Base-by-base conservation (phyloP, 2,113 vertebrate species). In the Vulpes ferrilata region DNA sequence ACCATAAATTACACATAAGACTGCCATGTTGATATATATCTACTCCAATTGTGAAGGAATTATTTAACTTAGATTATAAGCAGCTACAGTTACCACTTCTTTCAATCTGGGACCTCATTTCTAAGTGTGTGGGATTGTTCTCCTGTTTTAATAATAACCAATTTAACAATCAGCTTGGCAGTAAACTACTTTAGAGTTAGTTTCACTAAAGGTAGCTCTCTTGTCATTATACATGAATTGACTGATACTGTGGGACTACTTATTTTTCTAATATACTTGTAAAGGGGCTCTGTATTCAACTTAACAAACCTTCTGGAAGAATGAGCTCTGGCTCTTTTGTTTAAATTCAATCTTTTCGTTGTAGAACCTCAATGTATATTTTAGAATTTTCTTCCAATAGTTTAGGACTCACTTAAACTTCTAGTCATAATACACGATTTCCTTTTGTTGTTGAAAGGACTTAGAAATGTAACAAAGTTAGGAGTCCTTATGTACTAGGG, bases 41-140 rank as follows among this genome's bases (percentile, higher is more conserved):
- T 59, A 51, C 62, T 74, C 55, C 59, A 71, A 60, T 93, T 96
- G 85, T 60, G 64, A 88, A 90, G 64, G 71, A 43, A 97, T 8
- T 51, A 80, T 86, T 76, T 81, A 94, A 48, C 86, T 79, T 94
- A 35, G 12, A 93, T 84, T 94, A 93, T 78, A 30, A 93, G 38
- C 7, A 90, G 35, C 27, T 93, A 4, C 27, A 94, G 91, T 88
- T 60, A 43, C 48, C 3, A 57, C 11, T 64, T 51, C 59, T 35
- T 90, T 25, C 57, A 53, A 7, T 69, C 83, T 79, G 35, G 35
- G 19, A 88, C 35, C 11, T 83, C 27, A 32, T 86, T 76, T 95
- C n/a, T 7, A 95, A 55, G 11, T 17, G 30, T 35, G 12, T 43
- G 23, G 0, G 7, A 22, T 43, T 73, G 2, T 62, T 38, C 55